Conservation (phyloP, 2,888 invertebrate species). For the Dusona sp. region DNA sequence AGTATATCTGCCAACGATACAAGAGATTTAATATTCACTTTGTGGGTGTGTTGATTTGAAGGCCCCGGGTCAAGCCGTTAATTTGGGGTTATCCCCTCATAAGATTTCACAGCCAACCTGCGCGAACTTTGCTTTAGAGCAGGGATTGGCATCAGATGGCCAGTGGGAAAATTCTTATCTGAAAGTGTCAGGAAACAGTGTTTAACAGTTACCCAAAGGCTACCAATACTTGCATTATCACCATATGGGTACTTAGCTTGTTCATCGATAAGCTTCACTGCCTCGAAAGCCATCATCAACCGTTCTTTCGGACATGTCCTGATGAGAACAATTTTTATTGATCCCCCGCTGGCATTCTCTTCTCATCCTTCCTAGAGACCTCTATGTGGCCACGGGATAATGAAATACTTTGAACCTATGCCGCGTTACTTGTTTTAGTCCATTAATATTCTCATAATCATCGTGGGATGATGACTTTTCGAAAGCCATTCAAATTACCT, state of each 20-base stretch:
- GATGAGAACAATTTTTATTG: slow-evolving; percentile 7
- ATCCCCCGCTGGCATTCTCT: neutral
- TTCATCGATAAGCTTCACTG: slow-evolving; percentile 2
- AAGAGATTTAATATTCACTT: neutral
- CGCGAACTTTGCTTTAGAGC: neutral
- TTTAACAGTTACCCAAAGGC: slow-evolving; percentile 5
- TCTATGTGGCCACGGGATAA: neutral
- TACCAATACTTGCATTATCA: slow-evolving; percentile 19
- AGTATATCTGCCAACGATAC: neutral
- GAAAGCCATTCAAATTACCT: neutral
- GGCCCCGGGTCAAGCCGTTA: neutral
- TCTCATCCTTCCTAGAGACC: neutral
- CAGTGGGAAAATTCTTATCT: slow-evolving; percentile 5
- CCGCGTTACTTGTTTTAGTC: slow-evolving; percentile 19
- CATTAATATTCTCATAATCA: neutral
- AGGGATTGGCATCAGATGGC: slow-evolving; percentile 4
- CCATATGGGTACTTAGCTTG: neutral
- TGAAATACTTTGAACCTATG: slow-evolving; percentile 5
- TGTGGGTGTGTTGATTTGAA: neutral
- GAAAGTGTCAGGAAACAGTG: neutral
- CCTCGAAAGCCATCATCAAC: neutral
- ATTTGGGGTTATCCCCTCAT: neutral
- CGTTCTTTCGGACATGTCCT: neutral
- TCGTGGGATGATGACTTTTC: slow-evolving; percentile 11
- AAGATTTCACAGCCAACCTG: neutral